Conservation (phyloP, 2,888 invertebrate genomes). For the Apotomis capreana region DNA sequence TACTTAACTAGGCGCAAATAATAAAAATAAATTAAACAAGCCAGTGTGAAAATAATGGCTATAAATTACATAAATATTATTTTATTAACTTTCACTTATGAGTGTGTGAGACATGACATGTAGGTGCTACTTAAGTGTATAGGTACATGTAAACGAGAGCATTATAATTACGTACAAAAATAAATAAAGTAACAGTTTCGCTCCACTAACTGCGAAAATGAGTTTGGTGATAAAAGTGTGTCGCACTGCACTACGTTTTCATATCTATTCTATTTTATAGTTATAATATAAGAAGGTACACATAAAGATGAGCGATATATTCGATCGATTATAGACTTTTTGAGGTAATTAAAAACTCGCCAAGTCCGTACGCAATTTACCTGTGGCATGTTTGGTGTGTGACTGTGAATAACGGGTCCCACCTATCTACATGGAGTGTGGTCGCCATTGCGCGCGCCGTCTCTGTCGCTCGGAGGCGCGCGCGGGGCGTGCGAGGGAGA, state of each 20-base stretch:
- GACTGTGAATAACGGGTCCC: constrained; percentile 77
- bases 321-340: constrained; percentile 27
- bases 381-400: constrained; percentile 54
- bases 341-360: constrained; percentile 39
- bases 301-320: constrained; percentile 11
- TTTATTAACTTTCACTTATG: constrained; percentile 54
- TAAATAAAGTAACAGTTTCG: constrained; percentile 47
- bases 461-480: constrained; percentile 49
- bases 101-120: constrained; percentile 32
- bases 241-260: constrained; percentile 22
- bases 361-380: constrained; percentile 37
- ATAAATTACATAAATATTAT: neutral
- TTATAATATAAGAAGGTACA: neutral
- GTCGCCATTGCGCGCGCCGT: constrained; percentile 52
- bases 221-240: constrained; percentile 40
- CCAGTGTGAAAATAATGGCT: constrained; percentile 15
- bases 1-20: neutral
- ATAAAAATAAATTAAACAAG: constrained; percentile 10
- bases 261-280: neutral
- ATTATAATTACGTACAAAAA: constrained; percentile 49
- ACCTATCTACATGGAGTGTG: constrained; percentile 63
- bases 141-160: constrained; percentile 34
- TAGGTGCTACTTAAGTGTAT: neutral
- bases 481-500: constrained; percentile 60
- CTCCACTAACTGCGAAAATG: constrained; percentile 50